Base-by-base conservation (phyloP, 2,888 invertebrate species). In the Diarsia brunnea region DNA sequence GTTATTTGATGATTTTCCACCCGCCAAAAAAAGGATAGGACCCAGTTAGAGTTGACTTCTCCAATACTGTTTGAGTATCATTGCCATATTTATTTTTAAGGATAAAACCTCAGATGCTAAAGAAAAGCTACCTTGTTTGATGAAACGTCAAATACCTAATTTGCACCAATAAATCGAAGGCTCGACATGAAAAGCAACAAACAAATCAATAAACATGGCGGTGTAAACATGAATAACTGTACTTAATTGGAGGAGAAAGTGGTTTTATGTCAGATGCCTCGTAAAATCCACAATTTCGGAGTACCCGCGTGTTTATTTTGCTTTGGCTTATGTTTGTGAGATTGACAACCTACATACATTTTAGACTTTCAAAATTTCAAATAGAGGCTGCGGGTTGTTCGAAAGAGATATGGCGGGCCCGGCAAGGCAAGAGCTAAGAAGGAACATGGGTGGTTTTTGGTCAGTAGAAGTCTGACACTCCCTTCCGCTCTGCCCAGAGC, bases 211-310 rank as follows among this genome's bases (percentile, higher is more conserved):
- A 66, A 74, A 79, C 65, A 66, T 69, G 43, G 53, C 19, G 24
- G 12, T 31, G 47, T 24, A 51, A 60, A 80, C 60, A 53, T 64
- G 81, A n/a, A 3, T 73, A 74, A 74, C 65, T 55, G 69, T 45
- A 66, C 53, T 43, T 79, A 79, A 81, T 79, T 79, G 79, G 27
- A 66, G 31, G 53, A 73, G 79, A 79, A 79, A 81, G 79, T 81
- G 66, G 65, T 69, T 24, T 24, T 66, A 61, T 14, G 51, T 49
- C 66, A 64, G 67, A 51, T 72, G 8, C 19, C 11, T 68, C 55
- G 51, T 68, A 58, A 67, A 72, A 67, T 14, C 55, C 11, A 51
- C 21, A 67, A 38, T 38, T 24, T 27, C 31, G 24, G 45, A 38
- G 53, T 55, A 47, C 24, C 10, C 1, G 51, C 16, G 10, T 10